Conservation (phyloP, 2,888 invertebrate species). For the Junonia oenone region DNA sequence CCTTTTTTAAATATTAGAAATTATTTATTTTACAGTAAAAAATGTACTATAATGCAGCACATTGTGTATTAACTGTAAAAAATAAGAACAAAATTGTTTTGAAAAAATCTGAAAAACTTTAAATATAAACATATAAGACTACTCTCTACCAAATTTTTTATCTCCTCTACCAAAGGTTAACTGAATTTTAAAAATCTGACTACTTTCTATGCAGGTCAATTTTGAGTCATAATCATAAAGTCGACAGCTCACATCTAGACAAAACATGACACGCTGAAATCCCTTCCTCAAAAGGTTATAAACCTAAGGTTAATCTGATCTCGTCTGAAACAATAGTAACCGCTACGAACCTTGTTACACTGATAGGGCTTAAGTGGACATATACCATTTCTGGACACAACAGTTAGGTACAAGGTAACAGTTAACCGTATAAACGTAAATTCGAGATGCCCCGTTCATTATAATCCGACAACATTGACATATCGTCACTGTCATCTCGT, state of each 20-base stretch:
- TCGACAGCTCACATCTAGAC: neutral
- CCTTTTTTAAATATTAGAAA: no score
- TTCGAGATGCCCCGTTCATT: constrained; percentile 22
- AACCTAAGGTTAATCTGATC: constrained; percentile 13
- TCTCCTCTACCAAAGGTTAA: no score
- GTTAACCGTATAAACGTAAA: constrained; percentile 20
- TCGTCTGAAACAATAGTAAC: constrained; percentile 20
- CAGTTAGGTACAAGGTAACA: constrained; percentile 5
- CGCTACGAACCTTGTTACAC: constrained; percentile 12
- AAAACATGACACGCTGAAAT: neutral
- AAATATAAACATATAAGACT: no score
- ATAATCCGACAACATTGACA: constrained; percentile 36
- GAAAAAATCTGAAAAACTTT: no score
- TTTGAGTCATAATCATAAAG: neutral
- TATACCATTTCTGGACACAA: constrained; percentile 19
- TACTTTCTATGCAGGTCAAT: no score
- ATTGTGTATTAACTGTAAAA: no score
- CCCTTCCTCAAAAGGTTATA: neutral
- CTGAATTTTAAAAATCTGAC: no score
- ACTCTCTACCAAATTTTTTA: no score
- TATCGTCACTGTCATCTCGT: constrained; percentile 47
- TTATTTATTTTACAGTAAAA: no score
- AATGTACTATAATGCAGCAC: no score
- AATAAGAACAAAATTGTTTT: no score
- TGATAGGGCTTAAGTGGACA: constrained; percentile 22